These are phyloP conservation scores for Neopelma chrysocephalum DNA, from an alignment of 2,797 vertebrate species.

Conservation along the genomic window DNA sequence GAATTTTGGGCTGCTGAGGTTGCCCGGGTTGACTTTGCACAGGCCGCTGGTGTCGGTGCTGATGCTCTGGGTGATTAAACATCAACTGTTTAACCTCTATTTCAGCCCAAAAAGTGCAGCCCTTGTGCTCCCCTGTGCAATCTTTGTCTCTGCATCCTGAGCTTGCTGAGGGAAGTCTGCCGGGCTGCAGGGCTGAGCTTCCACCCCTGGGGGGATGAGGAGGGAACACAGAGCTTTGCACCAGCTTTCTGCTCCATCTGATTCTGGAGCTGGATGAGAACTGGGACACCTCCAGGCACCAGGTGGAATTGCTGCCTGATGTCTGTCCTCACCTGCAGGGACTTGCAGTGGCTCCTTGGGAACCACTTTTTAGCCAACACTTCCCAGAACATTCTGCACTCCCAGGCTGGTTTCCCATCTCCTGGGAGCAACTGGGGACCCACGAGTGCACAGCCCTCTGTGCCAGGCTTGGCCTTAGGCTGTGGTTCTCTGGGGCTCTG, in stretches of 20 bases:
- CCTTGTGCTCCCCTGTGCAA: not conserved
- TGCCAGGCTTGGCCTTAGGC: not conserved
- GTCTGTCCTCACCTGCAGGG: not conserved
- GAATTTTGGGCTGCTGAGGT: not conserved
- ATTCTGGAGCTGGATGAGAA: not conserved
- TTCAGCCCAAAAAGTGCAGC: not conserved
- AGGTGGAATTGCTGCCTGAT: not conserved
- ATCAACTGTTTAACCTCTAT: not conserved
- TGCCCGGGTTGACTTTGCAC: not conserved
- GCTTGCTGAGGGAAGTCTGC: not conserved
- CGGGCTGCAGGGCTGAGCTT: not conserved
- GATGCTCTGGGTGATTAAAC: not conserved
- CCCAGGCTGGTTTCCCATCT: not conserved
- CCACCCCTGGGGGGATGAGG: not conserved
- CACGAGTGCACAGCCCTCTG: accelerated
- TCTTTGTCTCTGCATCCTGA: not conserved
- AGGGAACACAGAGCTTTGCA: not conserved
- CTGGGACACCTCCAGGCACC: not conserved
- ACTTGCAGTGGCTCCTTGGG: not conserved
- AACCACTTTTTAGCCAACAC: not conserved
- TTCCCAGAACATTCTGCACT: not conserved
- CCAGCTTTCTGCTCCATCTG: not conserved
- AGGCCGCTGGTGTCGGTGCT: not conserved
- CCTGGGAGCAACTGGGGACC: not conserved
- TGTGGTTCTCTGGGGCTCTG: not conserved